A percentile compares a stretch with the other conserved stretches of the same genome.
Conservation (phyloP, 2,888 invertebrate species). For the Lutraria lutraria region DNA sequence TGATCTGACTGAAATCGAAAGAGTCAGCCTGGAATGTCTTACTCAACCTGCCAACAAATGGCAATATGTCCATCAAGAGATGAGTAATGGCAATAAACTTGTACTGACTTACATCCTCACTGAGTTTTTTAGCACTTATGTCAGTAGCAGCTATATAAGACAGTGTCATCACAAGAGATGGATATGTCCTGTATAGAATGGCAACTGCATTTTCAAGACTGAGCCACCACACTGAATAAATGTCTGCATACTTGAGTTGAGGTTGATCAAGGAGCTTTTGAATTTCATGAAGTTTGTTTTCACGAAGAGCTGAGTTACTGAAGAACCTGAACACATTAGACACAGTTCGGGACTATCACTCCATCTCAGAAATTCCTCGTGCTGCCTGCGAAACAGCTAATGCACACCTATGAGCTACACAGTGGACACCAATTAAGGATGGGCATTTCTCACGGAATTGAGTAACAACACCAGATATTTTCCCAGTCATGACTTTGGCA, state of each 20-base stretch:
- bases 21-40: constrained; percentile 40
- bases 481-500: constrained; percentile 62
- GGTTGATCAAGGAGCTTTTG: constrained; percentile 40
- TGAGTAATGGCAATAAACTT: constrained; percentile 52
- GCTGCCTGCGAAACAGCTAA: constrained; percentile 60
- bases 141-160: constrained; percentile 6
- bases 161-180: constrained; percentile 35
- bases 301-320: constrained; percentile 45
- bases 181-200: constrained; percentile 49
- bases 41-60: constrained; percentile 29
- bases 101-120: constrained; percentile 48
- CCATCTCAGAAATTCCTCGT: constrained; percentile 48
- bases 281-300: constrained; percentile 41
- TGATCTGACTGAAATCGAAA: constrained; percentile 40
- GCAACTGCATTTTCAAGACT: constrained; percentile 52
- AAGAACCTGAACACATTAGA: constrained; percentile 57
- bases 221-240: constrained; percentile 53
- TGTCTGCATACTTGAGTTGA: constrained; percentile 40
- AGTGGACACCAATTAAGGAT: constrained; percentile 48
- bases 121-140: constrained; percentile 35
- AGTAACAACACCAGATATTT: constrained; percentile 46
- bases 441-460: constrained; percentile 28
- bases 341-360: constrained; percentile 35
- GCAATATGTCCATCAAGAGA: constrained; percentile 53
- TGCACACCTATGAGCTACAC: constrained; percentile 54